phyloP scores from a whole-genome alignment of 1,140 invertebrate species.

The Drosophila simulans region DNA sequence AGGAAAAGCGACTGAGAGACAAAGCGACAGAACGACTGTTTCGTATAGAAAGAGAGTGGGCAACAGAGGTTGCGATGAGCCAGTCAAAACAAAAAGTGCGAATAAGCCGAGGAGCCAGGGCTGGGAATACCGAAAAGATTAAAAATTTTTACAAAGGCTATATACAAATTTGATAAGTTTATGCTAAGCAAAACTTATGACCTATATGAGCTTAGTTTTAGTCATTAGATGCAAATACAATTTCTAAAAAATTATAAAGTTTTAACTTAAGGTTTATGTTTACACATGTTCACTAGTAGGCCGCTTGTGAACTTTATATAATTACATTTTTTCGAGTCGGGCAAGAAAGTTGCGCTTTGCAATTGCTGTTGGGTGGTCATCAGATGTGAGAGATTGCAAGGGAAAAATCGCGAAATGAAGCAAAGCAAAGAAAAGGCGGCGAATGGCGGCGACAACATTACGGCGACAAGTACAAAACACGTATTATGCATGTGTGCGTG shows the following conservation, averaged over 20 bases:
- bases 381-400: slow-evolving; percentile 14
- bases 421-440: slow-evolving; percentile 34
- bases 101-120: slow-evolving; percentile 49
- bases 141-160: slow-evolving; percentile 13
- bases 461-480: slow-evolving; percentile 80
- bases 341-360: background rate
- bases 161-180: background rate
- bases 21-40: slow-evolving; percentile 58
- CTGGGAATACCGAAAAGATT: slow-evolving; percentile 20
- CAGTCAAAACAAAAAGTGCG: slow-evolving; percentile 76
- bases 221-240: too few species aligned
- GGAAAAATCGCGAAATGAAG: slow-evolving; percentile 42
- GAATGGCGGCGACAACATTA: slow-evolving; percentile 55
- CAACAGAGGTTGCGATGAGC: slow-evolving; percentile 43
- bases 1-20: slow-evolving; percentile 41
- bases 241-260: too few species aligned
- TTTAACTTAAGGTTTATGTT: too few species aligned
- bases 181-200: too few species aligned
- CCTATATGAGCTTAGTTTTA: too few species aligned
- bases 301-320: background rate
- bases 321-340: background rate
- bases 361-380: slow-evolving; percentile 27
- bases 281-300: too few species aligned
- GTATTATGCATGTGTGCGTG: slow-evolving; percentile 70
- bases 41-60: slow-evolving; percentile 75